These are phyloP conservation scores for Prunella strophiata DNA, from an alignment of 2,797 vertebrate species.

Conservation along the genomic window DNA sequence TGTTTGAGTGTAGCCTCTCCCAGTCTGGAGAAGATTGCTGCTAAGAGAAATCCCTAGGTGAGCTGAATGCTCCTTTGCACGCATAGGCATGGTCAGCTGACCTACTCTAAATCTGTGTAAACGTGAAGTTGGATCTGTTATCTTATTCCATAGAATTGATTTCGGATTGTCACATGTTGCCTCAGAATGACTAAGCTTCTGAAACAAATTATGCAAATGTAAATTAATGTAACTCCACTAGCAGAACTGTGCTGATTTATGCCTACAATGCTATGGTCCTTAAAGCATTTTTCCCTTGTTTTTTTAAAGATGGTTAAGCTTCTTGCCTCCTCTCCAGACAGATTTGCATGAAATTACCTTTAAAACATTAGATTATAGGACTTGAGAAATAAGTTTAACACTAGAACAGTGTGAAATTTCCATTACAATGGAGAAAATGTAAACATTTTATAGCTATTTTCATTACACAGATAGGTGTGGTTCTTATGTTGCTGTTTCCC, in stretches of 20 bases:
- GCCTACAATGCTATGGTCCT: background rate
- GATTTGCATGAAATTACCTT: conserved; percentile 21
- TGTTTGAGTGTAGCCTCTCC: background rate
- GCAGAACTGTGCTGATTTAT: background rate
- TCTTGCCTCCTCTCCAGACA: background rate
- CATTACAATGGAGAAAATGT: conserved; percentile 57
- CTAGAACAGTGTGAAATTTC: conserved; percentile 29
- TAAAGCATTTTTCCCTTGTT: background rate
- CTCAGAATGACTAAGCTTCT: background rate
- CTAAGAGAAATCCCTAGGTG: background rate
- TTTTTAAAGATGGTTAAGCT: background rate
- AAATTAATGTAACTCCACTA: background rate
- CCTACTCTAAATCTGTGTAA: background rate
- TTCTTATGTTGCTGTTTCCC: conserved; percentile 34
- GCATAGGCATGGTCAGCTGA: background rate
- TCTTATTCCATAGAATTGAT: background rate
- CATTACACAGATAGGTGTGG: conserved; percentile 51
- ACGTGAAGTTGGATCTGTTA: background rate
- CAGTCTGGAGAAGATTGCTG: background rate
- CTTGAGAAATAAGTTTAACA: conserved; percentile 35
- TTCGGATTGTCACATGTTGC: background rate
- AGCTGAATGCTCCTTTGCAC: background rate
- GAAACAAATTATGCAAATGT: background rate
- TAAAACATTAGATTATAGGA: conserved; percentile 20
- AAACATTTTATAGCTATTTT: conserved; percentile 61